Evolutionary conservation across 2,888 invertebrate genomes (phyloP).

Genomic region (Chaetogeoica ovagalla): DNA sequence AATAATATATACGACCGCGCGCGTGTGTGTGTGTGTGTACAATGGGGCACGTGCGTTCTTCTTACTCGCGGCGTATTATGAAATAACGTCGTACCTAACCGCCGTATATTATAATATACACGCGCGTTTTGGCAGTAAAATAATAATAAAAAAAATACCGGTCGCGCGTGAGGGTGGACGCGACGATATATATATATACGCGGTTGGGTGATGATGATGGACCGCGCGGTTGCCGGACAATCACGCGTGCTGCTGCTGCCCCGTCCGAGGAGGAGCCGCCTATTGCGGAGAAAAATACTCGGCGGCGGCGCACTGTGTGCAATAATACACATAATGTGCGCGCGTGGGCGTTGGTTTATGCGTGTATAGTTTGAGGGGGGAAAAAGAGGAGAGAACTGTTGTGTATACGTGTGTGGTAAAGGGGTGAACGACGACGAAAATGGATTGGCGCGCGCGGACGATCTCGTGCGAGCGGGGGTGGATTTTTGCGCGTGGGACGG

Average conservation of each 20-base stretch:
- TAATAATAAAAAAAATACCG: no score
- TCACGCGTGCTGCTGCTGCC: slow-evolving; percentile 45
- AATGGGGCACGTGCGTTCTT: slow-evolving; percentile 45
- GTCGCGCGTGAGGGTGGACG: slow-evolving; percentile 22
- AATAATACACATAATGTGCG: not conserved
- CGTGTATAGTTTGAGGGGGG: no score
- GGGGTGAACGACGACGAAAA: no score
- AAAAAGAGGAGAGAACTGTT: no score
- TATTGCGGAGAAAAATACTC: not conserved
- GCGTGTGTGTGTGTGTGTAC: slow-evolving; percentile 17
- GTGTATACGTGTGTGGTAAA: no score
- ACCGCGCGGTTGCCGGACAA: slow-evolving; percentile 32
- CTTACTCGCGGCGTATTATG: not conserved
- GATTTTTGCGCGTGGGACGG: no score
- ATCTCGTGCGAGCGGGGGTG: no score
- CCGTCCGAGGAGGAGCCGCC: not conserved
- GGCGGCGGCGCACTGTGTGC: no score
- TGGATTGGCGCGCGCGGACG: no score
- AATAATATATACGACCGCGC: not conserved
- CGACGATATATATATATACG: not conserved
- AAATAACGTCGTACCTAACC: no score
- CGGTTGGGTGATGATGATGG: slow-evolving; percentile 2
- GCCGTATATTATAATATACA: no score
- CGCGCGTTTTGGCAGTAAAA: not conserved
- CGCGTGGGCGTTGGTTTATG: no score